These are phyloP conservation scores for Stercorarius parasiticus DNA, from an alignment of 2,113 vertebrate species.

Conservation along the genomic window DNA sequence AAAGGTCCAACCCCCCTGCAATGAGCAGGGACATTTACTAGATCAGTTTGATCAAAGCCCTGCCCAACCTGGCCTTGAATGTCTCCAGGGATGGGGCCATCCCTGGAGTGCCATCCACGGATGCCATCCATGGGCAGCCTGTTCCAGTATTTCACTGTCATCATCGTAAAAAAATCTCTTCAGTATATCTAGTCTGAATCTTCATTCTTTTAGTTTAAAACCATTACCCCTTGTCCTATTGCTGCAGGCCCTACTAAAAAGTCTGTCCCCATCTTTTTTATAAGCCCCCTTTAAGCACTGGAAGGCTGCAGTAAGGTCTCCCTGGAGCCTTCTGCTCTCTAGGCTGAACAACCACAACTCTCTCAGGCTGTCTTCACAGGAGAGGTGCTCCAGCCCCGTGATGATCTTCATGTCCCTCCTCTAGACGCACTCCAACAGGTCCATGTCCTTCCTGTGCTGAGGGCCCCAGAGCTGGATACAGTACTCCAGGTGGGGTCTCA, in stretches of 20 bases:
- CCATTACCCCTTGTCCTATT: fast-evolving
- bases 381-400: background rate
- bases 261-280: background rate
- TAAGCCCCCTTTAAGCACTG: background rate
- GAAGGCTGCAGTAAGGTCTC: fast-evolving
- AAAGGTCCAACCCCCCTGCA: background rate
- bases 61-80: fast-evolving
- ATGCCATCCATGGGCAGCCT: background rate
- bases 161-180: background rate
- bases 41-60: background rate
- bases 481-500: background rate
- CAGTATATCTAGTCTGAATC: background rate
- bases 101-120: background rate
- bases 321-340: background rate
- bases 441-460: background rate
- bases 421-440: background rate
- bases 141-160: fast-evolving
- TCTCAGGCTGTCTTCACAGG: background rate
- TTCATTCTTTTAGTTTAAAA: background rate
- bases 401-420: background rate
- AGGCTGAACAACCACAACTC: background rate
- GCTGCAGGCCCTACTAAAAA: background rate
- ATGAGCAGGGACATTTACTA: background rate
- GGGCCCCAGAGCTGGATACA: background rate
- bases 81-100: background rate